Evolutionary conservation across 2,888 invertebrate genomes (phyloP).

Genomic region (Noctua comes): DNA sequence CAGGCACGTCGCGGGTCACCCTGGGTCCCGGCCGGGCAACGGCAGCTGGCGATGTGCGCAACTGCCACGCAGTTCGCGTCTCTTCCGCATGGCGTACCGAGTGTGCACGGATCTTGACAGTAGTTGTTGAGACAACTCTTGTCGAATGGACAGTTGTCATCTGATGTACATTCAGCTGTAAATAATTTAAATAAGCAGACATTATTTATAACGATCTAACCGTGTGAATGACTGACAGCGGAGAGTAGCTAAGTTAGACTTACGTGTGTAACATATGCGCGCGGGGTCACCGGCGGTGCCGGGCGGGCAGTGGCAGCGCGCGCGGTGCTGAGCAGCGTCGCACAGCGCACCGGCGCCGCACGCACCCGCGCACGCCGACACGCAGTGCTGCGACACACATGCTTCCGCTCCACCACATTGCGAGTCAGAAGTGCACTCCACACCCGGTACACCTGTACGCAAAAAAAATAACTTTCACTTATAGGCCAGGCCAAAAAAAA

Average conservation of each 20-base stretch:
- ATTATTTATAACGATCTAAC: slow-evolving; percentile 35
- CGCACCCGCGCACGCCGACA: slow-evolving; percentile 95
- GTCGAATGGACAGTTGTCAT: slow-evolving; percentile 96
- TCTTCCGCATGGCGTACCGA: slow-evolving; percentile 93
- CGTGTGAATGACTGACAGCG: not conserved
- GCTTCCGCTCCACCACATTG: slow-evolving; percentile 95
- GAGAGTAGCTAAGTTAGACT: slow-evolving; percentile 74
- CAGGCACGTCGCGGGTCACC: slow-evolving; percentile 96
- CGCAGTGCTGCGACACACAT: slow-evolving; percentile 94
- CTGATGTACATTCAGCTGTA: slow-evolving; percentile 94
- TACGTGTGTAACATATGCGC: slow-evolving; percentile 96
- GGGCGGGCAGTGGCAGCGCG: slow-evolving; percentile 95
- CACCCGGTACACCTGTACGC: slow-evolving; percentile 82
- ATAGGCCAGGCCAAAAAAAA: no score
- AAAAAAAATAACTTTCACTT: slow-evolving; percentile 8
- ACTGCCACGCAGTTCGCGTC: slow-evolving; percentile 94
- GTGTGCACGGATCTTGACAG: slow-evolving; percentile 94
- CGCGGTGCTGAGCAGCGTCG: slow-evolving; percentile 93
- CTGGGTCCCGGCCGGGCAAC: slow-evolving; percentile 96
- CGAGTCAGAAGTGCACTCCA: slow-evolving; percentile 93
- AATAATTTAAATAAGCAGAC: slow-evolving; percentile 59
- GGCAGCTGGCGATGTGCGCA: slow-evolving; percentile 94
- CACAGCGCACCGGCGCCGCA: slow-evolving; percentile 96
- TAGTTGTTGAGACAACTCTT: slow-evolving; percentile 94
- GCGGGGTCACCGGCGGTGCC: slow-evolving; percentile 97